phyloP scores from a whole-genome alignment of 2,888 invertebrate species.

The Hydraecia micacea region DNA sequence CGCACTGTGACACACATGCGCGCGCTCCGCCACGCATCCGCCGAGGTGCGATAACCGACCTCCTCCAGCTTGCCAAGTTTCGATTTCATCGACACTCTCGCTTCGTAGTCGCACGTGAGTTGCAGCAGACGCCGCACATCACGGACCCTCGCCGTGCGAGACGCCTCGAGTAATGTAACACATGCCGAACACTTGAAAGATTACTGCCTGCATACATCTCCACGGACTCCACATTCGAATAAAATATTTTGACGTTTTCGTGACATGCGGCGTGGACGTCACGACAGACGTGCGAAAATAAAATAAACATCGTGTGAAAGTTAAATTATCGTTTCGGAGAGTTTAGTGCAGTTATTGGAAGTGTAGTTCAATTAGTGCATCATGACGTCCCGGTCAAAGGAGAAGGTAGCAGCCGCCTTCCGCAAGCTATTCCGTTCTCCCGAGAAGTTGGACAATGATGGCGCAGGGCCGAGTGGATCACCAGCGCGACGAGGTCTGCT shows the following conservation, averaged over 20 bases:
- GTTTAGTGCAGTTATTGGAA: constrained; percentile 74
- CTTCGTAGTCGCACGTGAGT: constrained; percentile 83
- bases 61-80: constrained; percentile 83
- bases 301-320: constrained; percentile 73
- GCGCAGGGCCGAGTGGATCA: constrained; percentile 91
- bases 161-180: constrained; percentile 75
- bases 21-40: constrained; percentile 73
- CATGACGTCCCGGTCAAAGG: constrained; percentile 95
- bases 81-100: constrained; percentile 83
- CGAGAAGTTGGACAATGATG: constrained; percentile 92
- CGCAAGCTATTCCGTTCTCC: constrained; percentile 94
- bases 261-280: constrained; percentile 78
- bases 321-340: constrained; percentile 69
- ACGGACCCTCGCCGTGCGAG: constrained; percentile 75
- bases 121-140: constrained; percentile 71
- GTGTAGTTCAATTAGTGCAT: constrained; percentile 78
- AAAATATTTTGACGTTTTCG: constrained; percentile 76
- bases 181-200: constrained; percentile 61
- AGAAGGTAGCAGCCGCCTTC: constrained; percentile 95
- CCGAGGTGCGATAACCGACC: constrained; percentile 83
- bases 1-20: constrained; percentile 79
- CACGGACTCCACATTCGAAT: constrained; percentile 67
- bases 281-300: constrained; percentile 67
- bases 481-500: constrained; percentile 90
- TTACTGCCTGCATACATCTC: constrained; percentile 58